Base-by-base conservation (phyloP, 2,797 vertebrate genomes). In the Cheirogaleus major region DNA sequence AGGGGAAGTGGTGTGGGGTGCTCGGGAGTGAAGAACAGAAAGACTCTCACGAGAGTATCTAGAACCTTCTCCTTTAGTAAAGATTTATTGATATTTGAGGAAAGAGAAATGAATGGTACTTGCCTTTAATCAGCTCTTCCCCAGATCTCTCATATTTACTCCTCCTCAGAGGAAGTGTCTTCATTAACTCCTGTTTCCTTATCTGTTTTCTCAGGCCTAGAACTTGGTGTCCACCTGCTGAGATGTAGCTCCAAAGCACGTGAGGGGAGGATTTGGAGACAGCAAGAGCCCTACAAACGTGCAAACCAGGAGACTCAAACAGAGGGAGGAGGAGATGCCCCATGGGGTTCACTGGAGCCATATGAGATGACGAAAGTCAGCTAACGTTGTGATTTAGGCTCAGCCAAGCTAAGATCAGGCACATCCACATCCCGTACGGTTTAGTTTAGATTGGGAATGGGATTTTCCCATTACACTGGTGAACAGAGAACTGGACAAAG, bases 1-100 rank as follows among this genome's bases (percentile, higher is more conserved):
- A 83, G 12, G 10, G 10, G 20, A n/a, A 2, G 0, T 2, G 7
- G 4, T 0, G 0, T 27, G 4, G 23, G 1, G 25, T 41, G 48
- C 50, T 50, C 25, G 3, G 32, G 67, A 59, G 4, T 2, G 43
- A 15, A 4, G 30, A 14, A 12, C 43, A 73, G 43, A 45, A 80
- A 8, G 52, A 38, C 4, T 6, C 2, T 76, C 59, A 22, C 18
- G 7, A 61, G n/a, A 50, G 23, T 41, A 35, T 73, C 79, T 32
- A 52, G 84, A 78, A 86, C 5, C 38, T 76, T 91, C 2, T 2
- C 17, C 14, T 30, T 3, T 3, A 5, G 23, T 27, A 11, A 88
- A 75, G 43, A 41, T 35, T 59, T 23, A 2, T 4, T 43, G 52
- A 35, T 50, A 10, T 35, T 59, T 57, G 10, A 80, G 15, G 57